A percentile compares a stretch with the other conserved stretches of the same genome.
Evolutionary conservation across 2,113 vertebrate species (phyloP).

Genomic region (Tiliqua scincoides): DNA sequence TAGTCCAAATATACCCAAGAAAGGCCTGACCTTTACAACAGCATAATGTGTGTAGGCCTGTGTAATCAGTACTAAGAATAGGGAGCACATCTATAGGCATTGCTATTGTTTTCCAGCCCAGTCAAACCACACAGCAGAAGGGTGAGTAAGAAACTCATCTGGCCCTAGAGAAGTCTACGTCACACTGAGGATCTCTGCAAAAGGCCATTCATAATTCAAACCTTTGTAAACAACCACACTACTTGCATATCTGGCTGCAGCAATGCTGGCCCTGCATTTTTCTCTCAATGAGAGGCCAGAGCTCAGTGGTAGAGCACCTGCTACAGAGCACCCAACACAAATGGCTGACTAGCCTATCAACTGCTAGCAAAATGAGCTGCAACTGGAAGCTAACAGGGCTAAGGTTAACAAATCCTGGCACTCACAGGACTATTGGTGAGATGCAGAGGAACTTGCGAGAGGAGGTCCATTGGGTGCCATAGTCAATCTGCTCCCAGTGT

Average conservation of each 20-base stretch:
- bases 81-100: background rate
- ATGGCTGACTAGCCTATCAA: background rate
- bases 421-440: conserved; percentile 92
- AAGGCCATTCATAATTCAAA: background rate
- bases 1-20: too few species aligned
- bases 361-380: rapidly evolving
- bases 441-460: conserved; percentile 94
- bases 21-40: too few species aligned
- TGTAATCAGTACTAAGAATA: too few species aligned
- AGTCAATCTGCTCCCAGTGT: conserved; percentile 96
- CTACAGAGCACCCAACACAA: background rate
- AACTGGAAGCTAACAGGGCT: too few species aligned
- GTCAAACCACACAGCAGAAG: background rate
- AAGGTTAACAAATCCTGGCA: background rate
- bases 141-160: background rate
- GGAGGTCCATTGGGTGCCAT: conserved; percentile 91
- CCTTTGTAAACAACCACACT: background rate
- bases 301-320: too few species aligned
- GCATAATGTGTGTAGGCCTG: too few species aligned
- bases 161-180: background rate
- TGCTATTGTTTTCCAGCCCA: background rate
- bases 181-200: background rate
- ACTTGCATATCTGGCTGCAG: background rate
- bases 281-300: background rate
- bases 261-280: background rate